A percentile compares a stretch with the other conserved stretches of the same genome.
These are phyloP conservation scores for Folsomia manolachei DNA, from an alignment of 2,888 invertebrate species.

Conservation along the genomic window DNA sequence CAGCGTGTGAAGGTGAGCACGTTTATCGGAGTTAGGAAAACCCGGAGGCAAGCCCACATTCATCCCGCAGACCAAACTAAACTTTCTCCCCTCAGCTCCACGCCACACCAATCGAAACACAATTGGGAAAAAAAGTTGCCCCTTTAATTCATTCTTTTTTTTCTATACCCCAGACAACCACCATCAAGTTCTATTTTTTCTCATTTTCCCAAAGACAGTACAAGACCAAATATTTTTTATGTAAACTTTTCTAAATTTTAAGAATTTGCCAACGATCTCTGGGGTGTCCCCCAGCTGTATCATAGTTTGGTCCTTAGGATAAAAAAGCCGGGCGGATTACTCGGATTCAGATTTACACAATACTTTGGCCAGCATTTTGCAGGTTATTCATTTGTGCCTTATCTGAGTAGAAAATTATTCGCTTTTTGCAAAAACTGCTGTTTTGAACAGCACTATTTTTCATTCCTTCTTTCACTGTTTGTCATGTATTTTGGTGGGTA, in stretches of 20 bases:
- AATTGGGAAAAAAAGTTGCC: background rate
- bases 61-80: background rate
- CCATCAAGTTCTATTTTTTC: background rate
- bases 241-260: background rate
- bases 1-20: constrained; percentile 49
- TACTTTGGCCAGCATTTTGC: too few species aligned
- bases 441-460: background rate
- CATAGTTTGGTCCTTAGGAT: too few species aligned
- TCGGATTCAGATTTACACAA: background rate
- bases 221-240: background rate
- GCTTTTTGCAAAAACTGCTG: background rate
- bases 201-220: too few species aligned
- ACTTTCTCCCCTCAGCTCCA: background rate
- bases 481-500: too few species aligned
- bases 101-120: background rate
- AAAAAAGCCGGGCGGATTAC: too few species aligned
- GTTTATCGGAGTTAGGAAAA: constrained; percentile 43
- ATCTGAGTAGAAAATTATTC: too few species aligned
- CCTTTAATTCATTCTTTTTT: background rate
- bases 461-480: too few species aligned
- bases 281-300: too few species aligned
- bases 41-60: background rate
- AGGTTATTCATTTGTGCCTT: too few species aligned
- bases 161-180: background rate
- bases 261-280: background rate